Evolutionary conservation across 1,140 invertebrate genomes (phyloP), one percentile per base, ranked within the genome.

Genomic region (Drosophila pseudoananassae): DNA sequence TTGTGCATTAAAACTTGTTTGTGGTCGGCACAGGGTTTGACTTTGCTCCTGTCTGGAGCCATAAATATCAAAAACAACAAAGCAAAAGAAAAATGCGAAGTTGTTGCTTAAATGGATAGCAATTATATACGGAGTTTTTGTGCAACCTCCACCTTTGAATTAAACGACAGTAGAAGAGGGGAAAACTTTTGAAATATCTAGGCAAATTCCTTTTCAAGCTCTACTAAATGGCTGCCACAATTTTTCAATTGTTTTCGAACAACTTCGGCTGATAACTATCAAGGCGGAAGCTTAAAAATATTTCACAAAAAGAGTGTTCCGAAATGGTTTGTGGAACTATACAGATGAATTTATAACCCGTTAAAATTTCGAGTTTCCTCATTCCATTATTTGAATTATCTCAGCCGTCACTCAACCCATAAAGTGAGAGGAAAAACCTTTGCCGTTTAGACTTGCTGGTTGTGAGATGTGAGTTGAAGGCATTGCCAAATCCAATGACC

Each of bases 1-100:
- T 87, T 87, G 78, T 87, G 83, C 78, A 82, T 87, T 88, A 87
- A 88, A 87, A 87, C 81, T 84, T 84, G 82, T 74, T 85, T 84
- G 81, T 74, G 81, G 81, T 87, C 56, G 72, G 43, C 15, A 20
- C 43, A 23, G 43, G 43, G 43, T 17, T 43, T 17, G 40, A 57
- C 54, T 63, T 71, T 51, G 59, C 46, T 57, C 58, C 76, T 64
- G 52, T 47, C 52, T 51, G 40, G 50, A 68, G 68, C 56, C 68
- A 70, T 81, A 84, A 87, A 84, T 84, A 84, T 79, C 53, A 65
- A 51, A 70, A 76, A 71, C 71, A 78, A 83, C 80, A 76, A 75
- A 84, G 75, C 43, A 50, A 10, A 65, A 57, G 7, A 57, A 65
- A 64, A 40, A 74, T 46, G 31, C 31, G 51, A 58, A 61, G 66